These are phyloP conservation scores for Steinernema feltiae DNA, from an alignment of 1,140 invertebrate genomes.

Conservation along the genomic window DNA sequence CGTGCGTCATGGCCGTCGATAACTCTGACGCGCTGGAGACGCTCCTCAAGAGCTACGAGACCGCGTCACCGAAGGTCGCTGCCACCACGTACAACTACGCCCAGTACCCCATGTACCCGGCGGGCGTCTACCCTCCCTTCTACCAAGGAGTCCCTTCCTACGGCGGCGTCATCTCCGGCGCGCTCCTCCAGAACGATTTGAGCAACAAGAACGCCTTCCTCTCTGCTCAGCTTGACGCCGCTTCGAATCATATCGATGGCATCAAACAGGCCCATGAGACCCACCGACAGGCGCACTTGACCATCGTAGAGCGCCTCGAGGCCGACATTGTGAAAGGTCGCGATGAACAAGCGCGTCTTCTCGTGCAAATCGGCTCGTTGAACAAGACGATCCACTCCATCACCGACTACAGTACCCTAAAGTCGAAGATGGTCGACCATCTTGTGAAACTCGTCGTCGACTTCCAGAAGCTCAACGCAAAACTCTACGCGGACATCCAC, in stretches of 20 bases:
- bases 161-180: no score
- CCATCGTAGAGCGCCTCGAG: not conserved
- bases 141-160: no score
- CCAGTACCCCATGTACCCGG: no score
- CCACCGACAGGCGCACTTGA: not conserved
- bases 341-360: not conserved
- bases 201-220: no score
- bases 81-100: no score
- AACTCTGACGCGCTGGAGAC: no score
- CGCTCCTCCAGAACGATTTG: no score
- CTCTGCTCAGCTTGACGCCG: not conserved
- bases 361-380: not conserved
- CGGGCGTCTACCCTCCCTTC: no score
- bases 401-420: not conserved
- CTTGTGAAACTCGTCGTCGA: not conserved
- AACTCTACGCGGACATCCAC: not conserved
- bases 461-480: not conserved
- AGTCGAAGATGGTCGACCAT: not conserved
- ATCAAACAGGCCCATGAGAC: not conserved
- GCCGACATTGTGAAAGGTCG: not conserved
- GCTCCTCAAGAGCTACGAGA: no score
- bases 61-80: no score
- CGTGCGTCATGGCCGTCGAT: not conserved
- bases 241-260: not conserved
- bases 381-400: not conserved